Evolutionary conservation across 2,113 vertebrate species (phyloP).

Genomic region (Agelaius phoeniceus): DNA sequence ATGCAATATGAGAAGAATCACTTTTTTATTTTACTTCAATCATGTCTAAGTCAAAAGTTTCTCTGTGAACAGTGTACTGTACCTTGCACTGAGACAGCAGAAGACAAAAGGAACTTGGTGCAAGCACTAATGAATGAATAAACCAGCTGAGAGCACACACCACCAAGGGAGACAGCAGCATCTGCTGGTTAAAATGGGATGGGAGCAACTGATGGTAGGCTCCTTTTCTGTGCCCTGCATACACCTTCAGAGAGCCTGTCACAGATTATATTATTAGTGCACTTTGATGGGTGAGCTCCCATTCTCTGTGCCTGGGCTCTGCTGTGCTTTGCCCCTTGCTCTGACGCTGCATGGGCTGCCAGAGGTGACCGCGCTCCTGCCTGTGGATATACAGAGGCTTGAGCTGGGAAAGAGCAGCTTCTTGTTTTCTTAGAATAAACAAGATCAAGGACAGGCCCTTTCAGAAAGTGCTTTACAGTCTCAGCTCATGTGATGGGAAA

Average conservation of each 20-base stretch:
- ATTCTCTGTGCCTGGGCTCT: neutral
- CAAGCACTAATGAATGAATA: neutral
- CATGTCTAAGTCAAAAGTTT: neutral
- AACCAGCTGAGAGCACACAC: neutral
- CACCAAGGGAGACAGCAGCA: neutral
- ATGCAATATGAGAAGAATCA: neutral
- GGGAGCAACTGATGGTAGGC: neutral
- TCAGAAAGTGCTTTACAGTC: neutral
- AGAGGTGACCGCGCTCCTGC: accelerated
- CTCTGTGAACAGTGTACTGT: neutral
- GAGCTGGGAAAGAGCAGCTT: neutral
- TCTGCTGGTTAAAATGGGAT: neutral
- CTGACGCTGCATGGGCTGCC: neutral
- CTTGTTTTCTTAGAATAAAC: neutral
- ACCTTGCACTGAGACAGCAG: neutral
- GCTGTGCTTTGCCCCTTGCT: neutral
- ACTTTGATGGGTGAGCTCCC: neutral
- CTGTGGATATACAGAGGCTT: accelerated
- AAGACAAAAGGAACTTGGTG: neutral
- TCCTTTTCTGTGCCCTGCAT: neutral
- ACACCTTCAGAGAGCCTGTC: neutral
- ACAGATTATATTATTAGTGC: neutral
- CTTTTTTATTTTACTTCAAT: neutral
- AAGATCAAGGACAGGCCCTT: neutral
- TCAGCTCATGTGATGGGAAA: neutral